A percentile compares a stretch with the other conserved stretches of the same genome.
Evolutionary conservation across 2,113 vertebrate genomes (phyloP).

Genomic region (Xerus inauris): DNA sequence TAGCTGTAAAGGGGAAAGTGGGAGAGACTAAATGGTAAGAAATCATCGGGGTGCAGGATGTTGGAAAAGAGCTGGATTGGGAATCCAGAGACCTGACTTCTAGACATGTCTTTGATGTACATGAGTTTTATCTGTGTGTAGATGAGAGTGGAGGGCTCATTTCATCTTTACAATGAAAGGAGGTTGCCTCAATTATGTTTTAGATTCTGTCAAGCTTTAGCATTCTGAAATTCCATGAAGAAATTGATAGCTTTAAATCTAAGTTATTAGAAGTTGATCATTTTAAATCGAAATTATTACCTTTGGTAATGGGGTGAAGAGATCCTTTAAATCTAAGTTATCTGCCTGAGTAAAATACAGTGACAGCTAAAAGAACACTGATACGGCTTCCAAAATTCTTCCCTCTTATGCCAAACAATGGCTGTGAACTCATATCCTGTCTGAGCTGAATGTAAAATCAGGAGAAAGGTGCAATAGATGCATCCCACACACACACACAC

Average conservation of each 20-base stretch:
- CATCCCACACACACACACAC: too few species aligned
- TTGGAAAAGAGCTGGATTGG: neutral
- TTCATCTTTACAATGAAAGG: neutral
- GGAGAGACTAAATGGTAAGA: neutral
- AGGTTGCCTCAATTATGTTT: neutral
- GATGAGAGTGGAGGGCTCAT: neutral
- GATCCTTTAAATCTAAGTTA: neutral
- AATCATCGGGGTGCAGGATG: fast-evolving
- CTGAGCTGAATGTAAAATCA: neutral
- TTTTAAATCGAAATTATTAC: neutral
- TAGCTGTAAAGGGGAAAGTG: neutral
- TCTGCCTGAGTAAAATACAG: neutral
- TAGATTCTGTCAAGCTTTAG: neutral
- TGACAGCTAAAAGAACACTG: neutral
- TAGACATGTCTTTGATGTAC: neutral
- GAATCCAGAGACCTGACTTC: neutral
- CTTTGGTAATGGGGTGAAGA: neutral
- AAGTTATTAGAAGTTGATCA: neutral
- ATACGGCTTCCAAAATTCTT: neutral
- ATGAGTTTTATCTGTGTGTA: neutral
- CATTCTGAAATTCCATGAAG: neutral
- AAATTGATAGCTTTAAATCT: neutral
- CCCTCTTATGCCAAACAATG: neutral
- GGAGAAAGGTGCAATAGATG: neutral
- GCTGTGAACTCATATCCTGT: neutral